Base-by-base conservation (phyloP, 2,797 vertebrate genomes). In the Enteromius argenteus region DNA sequence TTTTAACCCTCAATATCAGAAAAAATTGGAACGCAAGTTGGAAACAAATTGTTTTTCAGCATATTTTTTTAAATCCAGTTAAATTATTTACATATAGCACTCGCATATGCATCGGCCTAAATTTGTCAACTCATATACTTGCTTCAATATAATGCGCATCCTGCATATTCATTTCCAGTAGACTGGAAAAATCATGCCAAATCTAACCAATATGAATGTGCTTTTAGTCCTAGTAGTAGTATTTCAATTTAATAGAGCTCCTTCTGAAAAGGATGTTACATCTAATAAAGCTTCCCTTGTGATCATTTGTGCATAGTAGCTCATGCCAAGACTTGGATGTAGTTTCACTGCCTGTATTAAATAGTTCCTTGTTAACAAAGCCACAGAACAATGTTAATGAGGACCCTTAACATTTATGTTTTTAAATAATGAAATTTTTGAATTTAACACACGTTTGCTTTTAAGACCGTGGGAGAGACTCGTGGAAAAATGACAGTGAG, bases 341-440 rank as follows among this genome's bases (percentile, higher is more conserved):
- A 62, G 77, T 66, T 81, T 83, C 58, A 73, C 27, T 75, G 79
- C 64, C 75, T 79, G 72, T 76, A 75, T 90, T 77, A 86, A 81
- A 86, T 42, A 32, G 69, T 53, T 80, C 80, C 79, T 86, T 67
- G 77, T 89, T 80, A 89, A 83, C 68, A 84, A 85, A 85, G 80
- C 80, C 30, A 80, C 27, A 15, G 58, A 83, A 85, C 58, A 83
- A 88, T 81, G 71, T 53, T 51, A 62, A 75, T 64, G 56, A 86
- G 74, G 71, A 81, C 77, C 39, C 74, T 79, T 80, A 64, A 69
- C 37, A 66, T 85, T 83, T 62, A 56, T 66, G 35, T 74, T 66
- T 83, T 77, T 86, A 68, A 51, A 53, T 51, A 62, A 30, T 80
- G 72, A 67, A 3, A 75, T 79, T 32, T 49, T 56, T 49, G 75